Percentiles rank a stretch among this genome's conserved stretches.
These are phyloP conservation scores for Sciurus niger DNA, from an alignment of 2,113 vertebrate species.

Conservation along the genomic window DNA sequence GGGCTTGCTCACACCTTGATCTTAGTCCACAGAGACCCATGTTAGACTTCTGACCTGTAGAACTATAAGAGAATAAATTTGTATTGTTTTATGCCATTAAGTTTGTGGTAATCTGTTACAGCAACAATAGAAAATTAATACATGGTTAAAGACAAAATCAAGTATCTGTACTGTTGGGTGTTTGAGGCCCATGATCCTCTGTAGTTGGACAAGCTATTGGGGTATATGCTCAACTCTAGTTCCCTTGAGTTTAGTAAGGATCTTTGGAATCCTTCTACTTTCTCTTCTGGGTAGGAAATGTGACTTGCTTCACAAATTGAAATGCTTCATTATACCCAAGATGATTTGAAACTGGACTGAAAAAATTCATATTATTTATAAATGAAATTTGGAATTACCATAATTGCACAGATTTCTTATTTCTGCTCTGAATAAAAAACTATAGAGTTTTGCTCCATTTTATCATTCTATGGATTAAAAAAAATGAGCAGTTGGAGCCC, in stretches of 20 bases:
- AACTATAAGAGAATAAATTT: neutral
- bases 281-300: neutral
- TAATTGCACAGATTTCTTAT: neutral
- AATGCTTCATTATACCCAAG: constrained; percentile 5
- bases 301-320: neutral
- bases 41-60: neutral
- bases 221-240: neutral
- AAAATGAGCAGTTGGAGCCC: neutral
- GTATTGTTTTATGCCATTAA: neutral
- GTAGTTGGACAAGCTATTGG: neutral
- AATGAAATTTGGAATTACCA: neutral
- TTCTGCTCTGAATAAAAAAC: constrained; percentile 38
- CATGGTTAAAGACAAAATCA: neutral
- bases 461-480: neutral
- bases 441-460: neutral
- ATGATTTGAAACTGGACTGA: neutral
- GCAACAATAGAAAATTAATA: neutral
- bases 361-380: neutral
- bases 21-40: neutral
- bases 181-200: neutral
- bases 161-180: neutral
- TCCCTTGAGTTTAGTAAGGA: neutral
- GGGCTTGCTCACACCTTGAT: neutral
- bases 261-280: neutral
- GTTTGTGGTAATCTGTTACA: neutral